These are phyloP conservation scores for Ceramica pisi DNA, from an alignment of 2,888 invertebrate species.

Conservation along the genomic window DNA sequence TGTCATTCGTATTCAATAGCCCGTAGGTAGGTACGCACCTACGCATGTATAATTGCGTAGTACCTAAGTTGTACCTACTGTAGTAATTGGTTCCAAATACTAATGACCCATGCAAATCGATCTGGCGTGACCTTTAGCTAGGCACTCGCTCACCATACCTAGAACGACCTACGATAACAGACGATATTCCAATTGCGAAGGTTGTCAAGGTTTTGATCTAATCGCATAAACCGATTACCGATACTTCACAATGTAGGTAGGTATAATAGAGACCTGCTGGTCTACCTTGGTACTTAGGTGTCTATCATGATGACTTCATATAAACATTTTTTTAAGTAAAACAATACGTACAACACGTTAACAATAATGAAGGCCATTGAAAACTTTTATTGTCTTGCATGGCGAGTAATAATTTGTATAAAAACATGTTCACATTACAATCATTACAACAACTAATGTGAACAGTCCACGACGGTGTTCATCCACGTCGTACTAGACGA, in stretches of 20 bases:
- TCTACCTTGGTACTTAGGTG: not conserved
- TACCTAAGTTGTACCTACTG: not conserved
- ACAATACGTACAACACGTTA: not conserved
- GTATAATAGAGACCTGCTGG: too few species aligned
- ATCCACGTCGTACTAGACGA: conserved; percentile 72
- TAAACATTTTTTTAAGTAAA: not conserved
- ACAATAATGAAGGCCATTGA: conserved; percentile 41
- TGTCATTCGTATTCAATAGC: too few species aligned
- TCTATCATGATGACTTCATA: not conserved
- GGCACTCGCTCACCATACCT: not conserved
- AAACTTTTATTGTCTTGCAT: conserved; percentile 9
- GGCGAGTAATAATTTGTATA: conserved; percentile 7
- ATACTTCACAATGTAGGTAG: too few species aligned
- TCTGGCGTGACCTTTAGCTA: conserved; percentile 1
- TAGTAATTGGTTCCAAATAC: not conserved
- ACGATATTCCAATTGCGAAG: conserved; percentile 6
- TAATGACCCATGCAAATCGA: not conserved
- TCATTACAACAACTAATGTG: conserved; percentile 63
- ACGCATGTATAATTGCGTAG: not conserved
- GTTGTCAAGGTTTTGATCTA: conserved; percentile 38
- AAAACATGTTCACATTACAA: conserved; percentile 17
- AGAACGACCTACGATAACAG: not conserved
- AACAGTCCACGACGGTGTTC: conserved; percentile 57
- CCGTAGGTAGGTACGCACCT: too few species aligned
- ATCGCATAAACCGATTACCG: conserved; percentile 13